Conservation (phyloP, 1,140 invertebrate genomes). For the Coelopa frigida region DNA sequence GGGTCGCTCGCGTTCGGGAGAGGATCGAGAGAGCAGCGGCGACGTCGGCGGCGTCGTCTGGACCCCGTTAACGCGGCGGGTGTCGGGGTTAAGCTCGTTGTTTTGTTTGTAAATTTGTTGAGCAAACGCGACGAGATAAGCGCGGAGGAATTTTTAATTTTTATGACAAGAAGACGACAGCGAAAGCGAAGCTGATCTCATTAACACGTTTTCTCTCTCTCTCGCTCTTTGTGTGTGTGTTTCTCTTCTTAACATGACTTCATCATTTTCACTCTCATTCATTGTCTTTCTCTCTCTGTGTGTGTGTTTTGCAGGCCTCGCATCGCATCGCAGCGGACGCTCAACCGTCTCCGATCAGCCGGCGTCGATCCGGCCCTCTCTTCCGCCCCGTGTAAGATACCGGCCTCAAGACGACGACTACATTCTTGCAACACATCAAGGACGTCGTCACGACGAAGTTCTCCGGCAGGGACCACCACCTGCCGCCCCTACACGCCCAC, state of each 20-base stretch:
- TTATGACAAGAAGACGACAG: no score
- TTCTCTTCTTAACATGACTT: background rate
- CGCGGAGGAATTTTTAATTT: background rate
- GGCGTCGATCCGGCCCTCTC: no score
- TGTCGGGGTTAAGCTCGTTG: slow-evolving; percentile 42
- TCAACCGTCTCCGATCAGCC: slow-evolving; percentile 10
- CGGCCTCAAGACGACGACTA: slow-evolving; percentile 44
- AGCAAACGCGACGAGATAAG: slow-evolving; percentile 26
- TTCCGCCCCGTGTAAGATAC: slow-evolving; percentile 41
- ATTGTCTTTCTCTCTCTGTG: background rate
- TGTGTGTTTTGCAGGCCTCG: background rate
- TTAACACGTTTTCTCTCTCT: background rate
- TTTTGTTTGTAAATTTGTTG: slow-evolving; percentile 18
- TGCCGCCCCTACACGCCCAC: slow-evolving; percentile 40
- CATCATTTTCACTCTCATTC: no score
- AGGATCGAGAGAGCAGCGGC: background rate
- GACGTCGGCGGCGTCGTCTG: slow-evolving; percentile 13
- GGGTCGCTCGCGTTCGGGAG: background rate
- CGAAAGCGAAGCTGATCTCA: no score
- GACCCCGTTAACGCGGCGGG: slow-evolving; percentile 14
- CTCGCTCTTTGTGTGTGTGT: background rate
- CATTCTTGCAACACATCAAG: slow-evolving; percentile 44
- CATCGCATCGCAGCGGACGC: slow-evolving; percentile 27
- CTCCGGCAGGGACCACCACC: slow-evolving; percentile 40
- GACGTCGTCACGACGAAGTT: slow-evolving; percentile 46